Base-by-base conservation (phyloP, 2,113 vertebrate genomes). In the Paratilapia polleni region DNA sequence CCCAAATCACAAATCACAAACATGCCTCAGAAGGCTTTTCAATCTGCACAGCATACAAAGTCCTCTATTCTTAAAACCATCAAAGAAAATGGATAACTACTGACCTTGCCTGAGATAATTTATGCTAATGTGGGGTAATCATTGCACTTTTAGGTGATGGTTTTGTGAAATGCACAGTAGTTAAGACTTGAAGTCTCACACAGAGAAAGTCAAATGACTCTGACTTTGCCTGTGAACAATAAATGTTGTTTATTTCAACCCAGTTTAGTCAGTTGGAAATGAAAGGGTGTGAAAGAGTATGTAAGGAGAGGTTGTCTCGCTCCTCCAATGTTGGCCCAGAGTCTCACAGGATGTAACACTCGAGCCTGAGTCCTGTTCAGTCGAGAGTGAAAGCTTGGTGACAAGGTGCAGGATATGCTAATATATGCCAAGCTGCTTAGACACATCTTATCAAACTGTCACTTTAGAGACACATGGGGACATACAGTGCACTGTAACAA, bases 401-500 rank as follows among this genome's bases (percentile, higher is more conserved):
- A 91, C 31, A 82, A 93, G 89, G 87, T 90, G 83, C 78, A 22
- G 77, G 88, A 41, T 84, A 87, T 93, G 88, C 86, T 92, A 92
- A 95, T 90, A 68, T 76, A 43, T 85, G 84, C 82, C 89, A 92
- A 88, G 86, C 90, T 70, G 64, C 82, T 92, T 81, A 70, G 79
- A 90, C 87, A 87, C 88, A 79, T 85, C 78, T 74, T 93, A 84
- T 92, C 88, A 88, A 79, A 79, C 77, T 91, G 85, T 93, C 89
- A 86, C 54, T 83, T 84, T 76, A 82, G 54, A 86, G 80, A 66
- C 77, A 77, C 61, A 76, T 24, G 47, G 31, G 24, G 83, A 77
- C 28, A 47, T 52, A 77, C 63, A 78, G 54, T 57, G 2, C 22
- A 68, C 22, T 49, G 41, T 68, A 68, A 47, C n/a, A 56, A 56